Percentiles rank a stretch among this genome's conserved stretches.
These are phyloP conservation scores for Xiphophorus birchmanni DNA, from an alignment of 2,797 vertebrate genomes.

Conservation along the genomic window DNA sequence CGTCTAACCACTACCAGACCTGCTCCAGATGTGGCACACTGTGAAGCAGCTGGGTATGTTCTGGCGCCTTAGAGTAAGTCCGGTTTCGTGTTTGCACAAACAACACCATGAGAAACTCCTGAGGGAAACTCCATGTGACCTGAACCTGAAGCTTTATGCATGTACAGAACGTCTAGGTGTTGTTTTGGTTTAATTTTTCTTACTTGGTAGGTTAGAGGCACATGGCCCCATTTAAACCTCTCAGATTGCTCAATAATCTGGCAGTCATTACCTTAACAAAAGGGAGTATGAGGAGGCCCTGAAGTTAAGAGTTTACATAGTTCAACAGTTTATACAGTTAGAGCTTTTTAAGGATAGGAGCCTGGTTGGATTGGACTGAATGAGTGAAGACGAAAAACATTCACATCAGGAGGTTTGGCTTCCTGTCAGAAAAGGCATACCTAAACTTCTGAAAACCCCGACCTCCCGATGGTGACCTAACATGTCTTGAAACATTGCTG, in stretches of 20 bases:
- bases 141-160: background rate
- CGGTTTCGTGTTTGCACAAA: slow-evolving; percentile 56
- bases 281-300: background rate
- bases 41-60: slow-evolving; percentile 66
- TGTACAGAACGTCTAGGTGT: background rate
- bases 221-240: slow-evolving; percentile 27
- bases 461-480: background rate
- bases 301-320: slow-evolving; percentile 50
- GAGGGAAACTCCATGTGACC: background rate
- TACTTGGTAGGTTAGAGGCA: slow-evolving; percentile 33
- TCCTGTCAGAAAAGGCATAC: background rate
- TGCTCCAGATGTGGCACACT: slow-evolving; percentile 67
- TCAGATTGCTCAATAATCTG: slow-evolving; percentile 50
- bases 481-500: background rate
- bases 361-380: slow-evolving; percentile 22
- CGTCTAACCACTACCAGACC: slow-evolving; percentile 62
- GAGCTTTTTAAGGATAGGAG: slow-evolving; percentile 34
- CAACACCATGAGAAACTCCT: slow-evolving; percentile 32
- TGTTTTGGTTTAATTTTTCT: slow-evolving; percentile 27
- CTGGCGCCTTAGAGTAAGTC: slow-evolving; percentile 50
- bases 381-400: background rate
- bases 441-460: background rate
- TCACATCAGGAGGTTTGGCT: slow-evolving; percentile 9
- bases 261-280: slow-evolving; percentile 23
- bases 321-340: slow-evolving; percentile 22